Base-by-base conservation (phyloP, 2,113 vertebrate genomes). In the Pao palembangensis region DNA sequence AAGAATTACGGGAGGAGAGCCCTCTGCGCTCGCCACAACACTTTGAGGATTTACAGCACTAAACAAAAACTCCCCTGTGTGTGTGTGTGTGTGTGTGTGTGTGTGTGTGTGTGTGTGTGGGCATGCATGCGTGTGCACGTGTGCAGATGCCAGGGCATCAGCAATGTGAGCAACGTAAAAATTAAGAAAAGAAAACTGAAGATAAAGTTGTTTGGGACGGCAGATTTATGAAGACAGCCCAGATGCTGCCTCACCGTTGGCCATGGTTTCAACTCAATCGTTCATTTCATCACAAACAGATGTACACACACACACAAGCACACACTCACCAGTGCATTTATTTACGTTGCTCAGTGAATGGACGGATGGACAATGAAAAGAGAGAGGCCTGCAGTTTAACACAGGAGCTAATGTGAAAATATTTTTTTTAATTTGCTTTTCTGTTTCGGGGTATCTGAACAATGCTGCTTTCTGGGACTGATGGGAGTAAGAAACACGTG, bases 391-490 rank as follows among this genome's bases (percentile, higher is more conserved):
- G 6, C 2, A 23, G 17, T 25, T 31, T 25, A 63, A 31, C 48
- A 41, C 68, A 19, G 58, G 75, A 79, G 73, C 68, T 61, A 64
- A 73, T 78, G 47, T 58, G 75, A 28, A 28, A 25, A 64, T 69
- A 41, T 62, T 60, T 64, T 23, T 61, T 73, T 80, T 46, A n/a
- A 6, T 58, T 73, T 51, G 1, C 19, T 64, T 73, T 57, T 66
- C n/a, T 43, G 61, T 67, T 55, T 60, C 75, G 61, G 46, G 20
- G 81, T 83, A 51, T 65, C 58, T 54, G 77, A 85, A 82, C 85
- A 75, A 78, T 78, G 87, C 85, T 89, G 88, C 85, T 87, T 83
- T 87, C 64, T 68, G 72, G 73, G 76, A 60, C 67, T 55, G 78
- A 64, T 19, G 73, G 76, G 49, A 50, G 67, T 74, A 68, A 31